Base-by-base conservation (phyloP, 2,888 invertebrate genomes). In the Adela reaumurella region DNA sequence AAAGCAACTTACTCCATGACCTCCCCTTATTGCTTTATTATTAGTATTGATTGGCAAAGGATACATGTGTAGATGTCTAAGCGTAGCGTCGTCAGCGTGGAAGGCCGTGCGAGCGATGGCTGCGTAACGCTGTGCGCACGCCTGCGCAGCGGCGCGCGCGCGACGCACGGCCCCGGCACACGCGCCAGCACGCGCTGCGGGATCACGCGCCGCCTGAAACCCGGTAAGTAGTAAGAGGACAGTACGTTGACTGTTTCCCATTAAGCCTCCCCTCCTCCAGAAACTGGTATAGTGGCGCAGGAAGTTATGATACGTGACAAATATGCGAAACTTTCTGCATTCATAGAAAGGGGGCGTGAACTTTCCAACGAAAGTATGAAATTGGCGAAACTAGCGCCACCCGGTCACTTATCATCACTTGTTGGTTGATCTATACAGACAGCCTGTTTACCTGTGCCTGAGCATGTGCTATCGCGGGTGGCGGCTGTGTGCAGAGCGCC, bases 381-480 rank as follows among this genome's bases (percentile, higher is more conserved):
- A n/a, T n/a, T n/a, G n/a, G n/a, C n/a, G n/a, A n/a, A n/a, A n/a
- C n/a, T n/a, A n/a, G n/a, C n/a, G n/a, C n/a, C n/a, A n/a, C n/a
- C n/a, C n/a, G n/a, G n/a, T n/a, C n/a, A n/a, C n/a, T n/a, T n/a
- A n/a, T n/a, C n/a, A n/a, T n/a, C n/a, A n/a, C n/a, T n/a, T n/a
- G n/a, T n/a, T n/a, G n/a, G n/a, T n/a, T n/a, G n/a, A n/a, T n/a
- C n/a, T n/a, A n/a, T n/a, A n/a, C n/a, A n/a, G n/a, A n/a, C n/a
- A n/a, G n/a, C n/a, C n/a, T n/a, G n/a, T n/a, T n/a, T 44, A 71
- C 73, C 67, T 89, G 88, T 0, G 93, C 93, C 47, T 91, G 83
- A 2, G 90, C 86, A 2, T 89, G 86, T 0, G 96, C 94, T 49
- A 95, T 92, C 0, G 95, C 95, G 0, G 96, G 94, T 41, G 96